Base-by-base conservation (phyloP, 37 sponge, comb jelly and placozoan genomes). In the Bolinopsis microptera region DNA sequence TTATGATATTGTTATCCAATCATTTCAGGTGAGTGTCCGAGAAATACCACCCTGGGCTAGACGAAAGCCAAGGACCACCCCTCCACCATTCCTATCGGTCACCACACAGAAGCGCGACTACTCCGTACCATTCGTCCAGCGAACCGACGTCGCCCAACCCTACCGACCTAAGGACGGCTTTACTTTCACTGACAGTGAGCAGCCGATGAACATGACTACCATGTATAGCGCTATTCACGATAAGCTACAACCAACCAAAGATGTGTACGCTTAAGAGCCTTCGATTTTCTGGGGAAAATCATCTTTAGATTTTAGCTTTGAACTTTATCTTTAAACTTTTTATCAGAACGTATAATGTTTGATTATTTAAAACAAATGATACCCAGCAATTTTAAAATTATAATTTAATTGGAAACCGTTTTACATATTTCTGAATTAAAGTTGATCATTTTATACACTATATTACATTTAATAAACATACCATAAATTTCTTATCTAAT, bases 61-160 rank as follows among this genome's bases (percentile, higher is more conserved):
- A 13, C 34, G 90, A 30, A 86, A 86, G 61, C 48, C 37, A 30
- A 38, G 90, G 26, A 86, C 90, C 25, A 86, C 36, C 25, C 90
- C 90, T 2, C 90, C 90, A 24, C 90, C 90, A 8, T 86, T 86
- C 90, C 36, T 86, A 25, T 35, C 90, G n/a, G 90, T 86, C 5
- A 86, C 90, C 1, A 86, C 90, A 40, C 90, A 86, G 90, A 86
- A 86, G 35, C 90, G 90, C 23, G 90, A 86, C 61, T 86, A 86
- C 31, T 35, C 90, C 28, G 36, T 41, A 2, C 90, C 90, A 25
- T n/a, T 24, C 26, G 41, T 86, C 40, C 38, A 34, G 2, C 36
- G n/a, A 40, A 34, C 28, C 0, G 90, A 86, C 48, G 18, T 35
- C 8, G 35, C 35, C 24, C 25, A 39, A 28, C 90, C 90, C 25